A percentile compares a stretch with the other conserved stretches of the same genome.
Evolutionary conservation across 2,113 vertebrate species (phyloP).

Genomic region (Eidolon helvum): DNA sequence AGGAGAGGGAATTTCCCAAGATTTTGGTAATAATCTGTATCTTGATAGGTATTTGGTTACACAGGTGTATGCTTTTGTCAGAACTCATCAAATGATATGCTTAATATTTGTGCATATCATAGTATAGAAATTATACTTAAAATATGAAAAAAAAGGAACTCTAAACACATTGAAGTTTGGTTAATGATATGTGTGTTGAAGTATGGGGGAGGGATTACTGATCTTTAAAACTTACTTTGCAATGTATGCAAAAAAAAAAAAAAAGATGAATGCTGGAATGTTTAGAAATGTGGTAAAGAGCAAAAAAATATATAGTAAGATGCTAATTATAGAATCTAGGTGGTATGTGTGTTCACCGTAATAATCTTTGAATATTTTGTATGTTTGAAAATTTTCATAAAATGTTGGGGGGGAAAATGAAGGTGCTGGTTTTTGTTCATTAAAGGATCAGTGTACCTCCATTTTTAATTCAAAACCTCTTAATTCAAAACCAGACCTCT

Average conservation of each 20-base stretch:
- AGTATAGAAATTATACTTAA: neutral
- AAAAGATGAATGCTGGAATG: neutral
- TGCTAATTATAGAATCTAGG: conserved; percentile 11
- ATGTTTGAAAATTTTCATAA: conserved; percentile 24
- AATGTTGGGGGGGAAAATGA: neutral
- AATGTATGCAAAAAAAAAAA: neutral
- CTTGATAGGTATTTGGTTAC: neutral
- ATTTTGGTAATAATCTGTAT: neutral
- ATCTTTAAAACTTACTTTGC: conserved; percentile 4
- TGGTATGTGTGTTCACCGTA: neutral
- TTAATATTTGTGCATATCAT: neutral
- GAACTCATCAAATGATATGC: conserved; percentile 5
- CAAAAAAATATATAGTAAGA: neutral
- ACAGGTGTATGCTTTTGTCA: neutral
- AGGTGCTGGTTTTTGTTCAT: neutral
- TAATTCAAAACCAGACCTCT: conserved; percentile 50
- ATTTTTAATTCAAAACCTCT: conserved; percentile 2
- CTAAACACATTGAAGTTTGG: neutral
- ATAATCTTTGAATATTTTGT: conserved; percentile 9
- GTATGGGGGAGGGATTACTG: neutral
- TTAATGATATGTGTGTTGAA: neutral
- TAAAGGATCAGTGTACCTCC: neutral
- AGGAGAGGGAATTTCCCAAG: neutral
- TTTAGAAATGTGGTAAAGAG: conserved; percentile 22
- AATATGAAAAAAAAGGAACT: neutral